Percentiles rank a stretch among this genome's conserved stretches.
These are phyloP conservation scores for Archips xylosteana DNA, from an alignment of 2,888 invertebrate species.

Conservation along the genomic window DNA sequence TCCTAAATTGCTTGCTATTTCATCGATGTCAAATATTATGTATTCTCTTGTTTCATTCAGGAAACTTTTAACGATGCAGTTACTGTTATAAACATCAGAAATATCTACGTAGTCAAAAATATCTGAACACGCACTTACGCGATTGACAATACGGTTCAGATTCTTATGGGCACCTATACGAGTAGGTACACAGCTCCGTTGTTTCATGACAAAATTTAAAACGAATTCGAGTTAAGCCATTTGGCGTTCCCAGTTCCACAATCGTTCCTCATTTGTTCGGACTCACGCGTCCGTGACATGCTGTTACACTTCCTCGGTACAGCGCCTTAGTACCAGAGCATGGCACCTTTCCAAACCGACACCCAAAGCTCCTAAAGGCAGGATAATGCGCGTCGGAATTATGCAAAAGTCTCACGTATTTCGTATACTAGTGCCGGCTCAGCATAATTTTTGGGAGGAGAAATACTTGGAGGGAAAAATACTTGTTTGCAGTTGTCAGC, in stretches of 20 bases:
- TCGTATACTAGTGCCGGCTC: conserved; percentile 29
- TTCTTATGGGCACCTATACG: too few species aligned
- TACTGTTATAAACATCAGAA: too few species aligned
- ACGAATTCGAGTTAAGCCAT: not conserved
- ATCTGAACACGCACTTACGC: too few species aligned
- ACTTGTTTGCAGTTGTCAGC: not conserved
- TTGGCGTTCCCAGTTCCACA: not conserved
- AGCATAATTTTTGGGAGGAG: not conserved
- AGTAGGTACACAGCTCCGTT: too few species aligned
- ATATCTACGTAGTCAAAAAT: too few species aligned
- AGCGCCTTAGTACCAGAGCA: conserved; percentile 36
- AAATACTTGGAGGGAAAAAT: not conserved
- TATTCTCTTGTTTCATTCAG: too few species aligned
- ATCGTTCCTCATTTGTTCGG: conserved; percentile 7
- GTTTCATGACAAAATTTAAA: too few species aligned
- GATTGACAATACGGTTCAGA: too few species aligned
- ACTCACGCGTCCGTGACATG: conserved; percentile 19
- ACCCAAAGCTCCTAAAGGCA: conserved; percentile 38
- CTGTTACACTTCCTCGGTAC: conserved; percentile 6
- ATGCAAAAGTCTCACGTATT: conserved; percentile 43
- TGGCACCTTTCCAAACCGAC: conserved; percentile 42
- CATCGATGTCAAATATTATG: too few species aligned
- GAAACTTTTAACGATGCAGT: too few species aligned
- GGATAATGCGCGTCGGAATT: conserved; percentile 42
- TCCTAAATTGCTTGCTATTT: too few species aligned